phyloP scores from a whole-genome alignment of 1,140 invertebrate species.

The Drosophila kanapiae region DNA sequence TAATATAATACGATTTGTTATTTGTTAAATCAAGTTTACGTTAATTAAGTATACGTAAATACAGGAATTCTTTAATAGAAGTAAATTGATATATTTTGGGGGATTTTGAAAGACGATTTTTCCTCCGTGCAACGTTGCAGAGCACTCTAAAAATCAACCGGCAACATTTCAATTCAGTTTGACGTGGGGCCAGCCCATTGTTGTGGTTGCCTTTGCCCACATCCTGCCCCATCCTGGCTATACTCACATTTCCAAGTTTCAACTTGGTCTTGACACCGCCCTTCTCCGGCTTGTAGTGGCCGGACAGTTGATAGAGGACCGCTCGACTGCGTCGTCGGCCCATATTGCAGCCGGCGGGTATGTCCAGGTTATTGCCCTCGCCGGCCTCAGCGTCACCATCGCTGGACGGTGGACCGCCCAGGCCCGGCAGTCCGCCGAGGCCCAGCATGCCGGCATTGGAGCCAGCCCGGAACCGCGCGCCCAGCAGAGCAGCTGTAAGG shows the following conservation, averaged over 20 bases:
- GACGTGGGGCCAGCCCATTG: slow-evolving; percentile 9
- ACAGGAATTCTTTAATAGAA: not conserved
- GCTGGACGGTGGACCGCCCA: slow-evolving; percentile 87
- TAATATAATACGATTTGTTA: not conserved
- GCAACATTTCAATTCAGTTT: slow-evolving; percentile 42
- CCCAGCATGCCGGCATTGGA: slow-evolving; percentile 90
- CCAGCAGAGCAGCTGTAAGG: slow-evolving; percentile 85
- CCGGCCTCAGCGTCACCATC: slow-evolving; percentile 89
- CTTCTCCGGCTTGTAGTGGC: slow-evolving; percentile 97
- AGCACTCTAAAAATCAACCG: not conserved
- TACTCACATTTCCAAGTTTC: slow-evolving; percentile 97
- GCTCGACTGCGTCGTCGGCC: slow-evolving; percentile 95
- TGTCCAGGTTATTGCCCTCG: slow-evolving; percentile 91
- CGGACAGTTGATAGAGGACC: slow-evolving; percentile 97
- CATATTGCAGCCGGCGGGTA: slow-evolving; percentile 94
- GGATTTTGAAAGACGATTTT: not conserved
- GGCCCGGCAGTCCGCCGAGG: slow-evolving; percentile 89
- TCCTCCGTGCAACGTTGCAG: not conserved
- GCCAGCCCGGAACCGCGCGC: slow-evolving; percentile 87
- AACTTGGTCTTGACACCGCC: slow-evolving; percentile 94
- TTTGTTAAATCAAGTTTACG: not conserved
- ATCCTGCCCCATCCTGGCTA: not conserved
- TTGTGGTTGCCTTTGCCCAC: slow-evolving; percentile 1
- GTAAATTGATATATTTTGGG: not conserved
- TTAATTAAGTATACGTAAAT: not conserved